Conservation (phyloP, 2,888 invertebrate genomes). For the Drosophila macrospina region DNA sequence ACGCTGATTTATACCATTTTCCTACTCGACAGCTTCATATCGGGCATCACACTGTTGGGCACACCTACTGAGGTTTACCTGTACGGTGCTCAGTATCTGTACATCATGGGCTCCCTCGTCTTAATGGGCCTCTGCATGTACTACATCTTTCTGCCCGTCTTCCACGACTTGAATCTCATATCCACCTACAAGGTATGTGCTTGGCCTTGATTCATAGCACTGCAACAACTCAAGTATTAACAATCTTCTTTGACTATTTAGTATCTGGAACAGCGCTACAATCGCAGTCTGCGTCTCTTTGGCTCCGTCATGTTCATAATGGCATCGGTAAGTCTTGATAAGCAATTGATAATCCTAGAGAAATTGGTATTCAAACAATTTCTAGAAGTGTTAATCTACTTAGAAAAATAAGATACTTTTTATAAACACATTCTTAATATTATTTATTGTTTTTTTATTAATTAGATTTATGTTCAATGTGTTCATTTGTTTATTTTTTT, state of each 20-base stretch:
- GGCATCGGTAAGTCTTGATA: conserved; percentile 87
- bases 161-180: conserved; percentile 89
- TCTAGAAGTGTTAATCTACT: no score
- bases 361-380: no score
- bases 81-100: conserved; percentile 91
- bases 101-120: conserved; percentile 87
- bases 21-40: conserved; percentile 88
- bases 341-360: no score
- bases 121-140: conserved; percentile 88
- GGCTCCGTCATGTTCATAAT: conserved; percentile 89
- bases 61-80: conserved; percentile 92
- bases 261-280: conserved; percentile 89
- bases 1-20: neutral
- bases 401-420: no score
- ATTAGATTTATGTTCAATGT: no score
- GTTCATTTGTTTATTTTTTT: no score
- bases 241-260: conserved; percentile 69
- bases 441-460: no score
- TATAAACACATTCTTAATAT: no score
- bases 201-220: neutral
- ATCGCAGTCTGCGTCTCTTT: conserved; percentile 88
- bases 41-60: conserved; percentile 91
- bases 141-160: conserved; percentile 89
- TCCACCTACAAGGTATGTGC: conserved; percentile 90
- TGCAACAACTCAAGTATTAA: neutral